Evolutionary conservation across 35 echinoderm and acorn worm species (phyloP).

Genomic region (Nesometra sesokonis): DNA sequence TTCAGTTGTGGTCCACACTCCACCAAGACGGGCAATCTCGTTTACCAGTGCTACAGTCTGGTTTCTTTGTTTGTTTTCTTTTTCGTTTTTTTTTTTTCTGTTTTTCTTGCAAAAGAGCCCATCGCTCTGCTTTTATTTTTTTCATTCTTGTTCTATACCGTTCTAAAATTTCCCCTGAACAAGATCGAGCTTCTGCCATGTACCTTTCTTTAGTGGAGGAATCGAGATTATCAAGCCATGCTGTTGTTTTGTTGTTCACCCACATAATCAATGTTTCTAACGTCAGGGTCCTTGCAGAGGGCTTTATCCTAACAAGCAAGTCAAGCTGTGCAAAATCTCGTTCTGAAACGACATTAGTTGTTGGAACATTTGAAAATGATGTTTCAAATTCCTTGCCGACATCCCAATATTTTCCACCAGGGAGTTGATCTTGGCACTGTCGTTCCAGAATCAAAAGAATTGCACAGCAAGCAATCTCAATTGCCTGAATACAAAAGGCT

Average conservation of each 20-base stretch:
- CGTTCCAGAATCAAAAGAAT: conserved; percentile 40
- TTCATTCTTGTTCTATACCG: background rate
- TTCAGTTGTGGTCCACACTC: background rate
- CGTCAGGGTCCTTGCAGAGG: background rate
- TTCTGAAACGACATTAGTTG: conserved; percentile 41
- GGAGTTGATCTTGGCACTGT: conserved; percentile 32
- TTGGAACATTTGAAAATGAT: conserved; percentile 28
- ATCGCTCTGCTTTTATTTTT: background rate
- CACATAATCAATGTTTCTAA: conserved; percentile 1
- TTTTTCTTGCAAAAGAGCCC: background rate
- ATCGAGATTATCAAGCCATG: background rate
- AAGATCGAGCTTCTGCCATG: background rate
- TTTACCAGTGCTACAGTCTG: background rate
- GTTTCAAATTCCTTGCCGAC: background rate
- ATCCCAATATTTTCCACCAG: conserved; percentile 19
- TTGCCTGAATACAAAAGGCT: conserved; percentile 21
- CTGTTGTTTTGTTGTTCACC: background rate
- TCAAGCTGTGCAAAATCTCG: conserved; percentile 54
- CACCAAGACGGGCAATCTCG: background rate
- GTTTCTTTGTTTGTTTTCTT: conserved; percentile 4
- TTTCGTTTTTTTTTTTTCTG: background rate
- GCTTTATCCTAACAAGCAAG: conserved; percentile 29
- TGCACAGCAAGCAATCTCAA: conserved; percentile 30
- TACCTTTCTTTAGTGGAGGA: background rate
- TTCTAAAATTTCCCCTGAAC: background rate